phyloP scores from a whole-genome alignment of 2,113 vertebrate genomes.

The Pteropus alecto region DNA sequence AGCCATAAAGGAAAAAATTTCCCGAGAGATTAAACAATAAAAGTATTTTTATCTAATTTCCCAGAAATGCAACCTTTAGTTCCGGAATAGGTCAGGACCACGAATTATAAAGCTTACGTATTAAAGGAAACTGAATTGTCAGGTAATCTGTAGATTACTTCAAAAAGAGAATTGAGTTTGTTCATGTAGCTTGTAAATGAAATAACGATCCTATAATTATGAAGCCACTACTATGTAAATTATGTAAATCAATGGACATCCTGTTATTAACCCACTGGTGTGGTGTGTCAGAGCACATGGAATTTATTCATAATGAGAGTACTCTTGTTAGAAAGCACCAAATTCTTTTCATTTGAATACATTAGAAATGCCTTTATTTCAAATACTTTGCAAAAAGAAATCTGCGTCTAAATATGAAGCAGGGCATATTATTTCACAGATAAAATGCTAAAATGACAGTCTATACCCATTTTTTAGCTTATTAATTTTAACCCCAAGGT shows the following conservation, averaged over 20 bases:
- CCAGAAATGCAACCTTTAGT: background rate
- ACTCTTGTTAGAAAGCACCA: background rate
- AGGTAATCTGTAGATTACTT: background rate
- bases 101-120: background rate
- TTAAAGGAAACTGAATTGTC: conserved; percentile 14
- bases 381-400: background rate
- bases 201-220: background rate
- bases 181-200: background rate
- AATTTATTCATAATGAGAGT: background rate
- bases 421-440: background rate
- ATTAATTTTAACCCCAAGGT: background rate
- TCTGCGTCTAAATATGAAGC: background rate
- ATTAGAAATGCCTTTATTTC: background rate
- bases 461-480: background rate
- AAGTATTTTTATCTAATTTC: background rate
- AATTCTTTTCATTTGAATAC: background rate
- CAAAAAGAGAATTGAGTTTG: background rate
- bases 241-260: background rate
- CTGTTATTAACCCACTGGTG: background rate
- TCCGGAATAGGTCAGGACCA: background rate
- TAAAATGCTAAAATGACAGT: background rate
- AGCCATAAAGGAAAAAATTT: background rate
- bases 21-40: background rate
- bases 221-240: background rate
- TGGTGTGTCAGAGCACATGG: background rate